Base-by-base conservation (phyloP, 2,888 invertebrate genomes). In the Stegophylla sp. region DNA sequence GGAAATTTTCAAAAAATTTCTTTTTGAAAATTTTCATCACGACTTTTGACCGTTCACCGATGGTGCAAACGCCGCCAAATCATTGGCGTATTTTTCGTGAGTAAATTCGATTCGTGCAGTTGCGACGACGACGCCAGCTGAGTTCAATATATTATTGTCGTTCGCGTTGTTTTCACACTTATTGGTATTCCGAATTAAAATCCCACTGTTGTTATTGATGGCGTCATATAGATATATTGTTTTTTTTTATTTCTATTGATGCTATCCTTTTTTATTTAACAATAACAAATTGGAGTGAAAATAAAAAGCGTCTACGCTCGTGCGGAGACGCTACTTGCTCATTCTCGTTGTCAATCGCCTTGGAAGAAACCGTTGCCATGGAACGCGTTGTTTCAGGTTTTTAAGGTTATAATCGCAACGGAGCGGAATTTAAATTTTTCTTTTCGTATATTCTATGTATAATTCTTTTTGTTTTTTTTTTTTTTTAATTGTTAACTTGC, bases 331-430 rank as follows among this genome's bases (percentile, higher is more conserved):
- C 77, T 77, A 7, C 26, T 23, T 45, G 43, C 43, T n/a, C 26
- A 28, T 41, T 75, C 75, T 41, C 64, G 41, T 67, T 69, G 67
- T 59, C 67, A 69, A 28, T 69, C 20, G 59, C 43, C 76, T 17
- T 77, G 77, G 77, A 77, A 77, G 59, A 77, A 77, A 67, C 53
- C 17, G 61, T 69, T 15, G 28, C 76, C 56, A 53, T 56, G 45
- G 59, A 69, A 69, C 28, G 48, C 45, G 17, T 69, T 59, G 15
- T 4, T 67, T 15, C n/a, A n/a, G n/a, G 17, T 41, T 77, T 77
- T 77, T 69, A 20, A 77, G 77, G 77, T 77, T 77, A 77, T 69
- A 15, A n/a, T 23, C 17, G 4, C 48, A 61, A 34, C 23, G 69
- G 59, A 77, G 77, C 59, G 77, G 13, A 34, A 53, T 77, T 77